Percentiles rank a stretch among this genome's conserved stretches.
These are phyloP conservation scores for Lutraria rhynchaena DNA, from an alignment of 1,140 invertebrate genomes.

Conservation along the genomic window DNA sequence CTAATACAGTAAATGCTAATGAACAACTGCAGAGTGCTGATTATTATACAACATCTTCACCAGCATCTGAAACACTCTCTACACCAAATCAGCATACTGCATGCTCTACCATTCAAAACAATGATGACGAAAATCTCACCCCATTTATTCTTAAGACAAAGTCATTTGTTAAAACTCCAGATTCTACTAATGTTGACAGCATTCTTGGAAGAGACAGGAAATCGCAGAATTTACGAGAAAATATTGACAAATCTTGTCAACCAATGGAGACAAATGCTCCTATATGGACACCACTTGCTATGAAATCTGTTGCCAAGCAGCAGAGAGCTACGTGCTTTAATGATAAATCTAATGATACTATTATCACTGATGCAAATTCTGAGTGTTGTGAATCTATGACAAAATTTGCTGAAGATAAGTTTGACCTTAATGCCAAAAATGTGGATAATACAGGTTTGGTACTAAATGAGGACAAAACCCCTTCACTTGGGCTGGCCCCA, in stretches of 20 bases:
- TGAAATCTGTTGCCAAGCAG: constrained; percentile 53
- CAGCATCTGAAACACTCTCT: neutral
- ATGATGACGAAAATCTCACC: constrained; percentile 8
- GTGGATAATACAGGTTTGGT: neutral
- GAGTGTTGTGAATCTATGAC: neutral
- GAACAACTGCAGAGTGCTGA: neutral
- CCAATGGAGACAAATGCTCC: neutral
- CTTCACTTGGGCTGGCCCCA: constrained; percentile 25
- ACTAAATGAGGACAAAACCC: neutral
- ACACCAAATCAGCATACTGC: neutral
- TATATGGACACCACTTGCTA: constrained; percentile 54
- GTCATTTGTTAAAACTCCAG: neutral
- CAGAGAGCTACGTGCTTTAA: neutral
- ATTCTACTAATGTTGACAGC: too few species aligned
- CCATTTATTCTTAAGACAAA: constrained; percentile 26
- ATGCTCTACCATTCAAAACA: neutral
- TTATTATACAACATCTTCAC: neutral
- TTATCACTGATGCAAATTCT: neutral
- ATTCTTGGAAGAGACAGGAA: too few species aligned
- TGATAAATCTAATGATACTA: neutral
- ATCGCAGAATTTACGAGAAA: too few species aligned
- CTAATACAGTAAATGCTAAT: neutral
- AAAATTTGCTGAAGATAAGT: neutral
- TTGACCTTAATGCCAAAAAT: constrained; percentile 11
- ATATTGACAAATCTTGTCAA: too few species aligned